Conservation (phyloP, 2,888 invertebrate species). For the Temnothorax unifasciatus region DNA sequence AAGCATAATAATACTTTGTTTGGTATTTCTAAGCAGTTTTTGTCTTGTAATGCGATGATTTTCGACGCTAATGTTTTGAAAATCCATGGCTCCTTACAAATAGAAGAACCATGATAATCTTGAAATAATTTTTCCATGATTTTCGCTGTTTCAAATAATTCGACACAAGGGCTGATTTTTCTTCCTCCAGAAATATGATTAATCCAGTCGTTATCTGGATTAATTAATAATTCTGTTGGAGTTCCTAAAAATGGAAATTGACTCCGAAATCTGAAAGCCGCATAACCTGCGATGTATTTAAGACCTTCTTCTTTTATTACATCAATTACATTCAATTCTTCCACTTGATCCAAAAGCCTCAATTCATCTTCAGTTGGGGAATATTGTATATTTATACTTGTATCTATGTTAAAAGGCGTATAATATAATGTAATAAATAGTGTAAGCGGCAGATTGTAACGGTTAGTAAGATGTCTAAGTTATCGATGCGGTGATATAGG, state of each 20-base stretch:
- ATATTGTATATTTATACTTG: not conserved
- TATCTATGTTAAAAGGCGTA: not conserved
- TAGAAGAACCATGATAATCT: too few species aligned
- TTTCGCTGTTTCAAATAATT: slow-evolving; percentile 11
- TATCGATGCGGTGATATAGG: too few species aligned
- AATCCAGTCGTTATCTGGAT: slow-evolving; percentile 19
- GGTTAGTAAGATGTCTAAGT: too few species aligned
- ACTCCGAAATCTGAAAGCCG: not conserved
- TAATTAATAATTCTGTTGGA: not conserved
- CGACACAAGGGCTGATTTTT: not conserved
- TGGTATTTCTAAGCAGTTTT: too few species aligned
- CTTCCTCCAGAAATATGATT: slow-evolving; percentile 1
- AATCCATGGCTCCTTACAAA: too few species aligned
- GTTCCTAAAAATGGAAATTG: not conserved
- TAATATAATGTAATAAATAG: slow-evolving; percentile 1
- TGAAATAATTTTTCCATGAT: not conserved
- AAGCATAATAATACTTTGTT: too few species aligned
- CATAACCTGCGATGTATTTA: slow-evolving; percentile 7
- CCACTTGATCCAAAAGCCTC: not conserved
- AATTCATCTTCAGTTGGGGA: slow-evolving; percentile 3
- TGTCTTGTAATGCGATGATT: too few species aligned
- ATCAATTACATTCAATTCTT: not conserved
- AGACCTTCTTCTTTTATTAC: slow-evolving; percentile 7
- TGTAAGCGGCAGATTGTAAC: not conserved
- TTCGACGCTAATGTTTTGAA: too few species aligned